Base-by-base conservation (phyloP, 2,113 vertebrate species). In the Aramus guarauna region DNA sequence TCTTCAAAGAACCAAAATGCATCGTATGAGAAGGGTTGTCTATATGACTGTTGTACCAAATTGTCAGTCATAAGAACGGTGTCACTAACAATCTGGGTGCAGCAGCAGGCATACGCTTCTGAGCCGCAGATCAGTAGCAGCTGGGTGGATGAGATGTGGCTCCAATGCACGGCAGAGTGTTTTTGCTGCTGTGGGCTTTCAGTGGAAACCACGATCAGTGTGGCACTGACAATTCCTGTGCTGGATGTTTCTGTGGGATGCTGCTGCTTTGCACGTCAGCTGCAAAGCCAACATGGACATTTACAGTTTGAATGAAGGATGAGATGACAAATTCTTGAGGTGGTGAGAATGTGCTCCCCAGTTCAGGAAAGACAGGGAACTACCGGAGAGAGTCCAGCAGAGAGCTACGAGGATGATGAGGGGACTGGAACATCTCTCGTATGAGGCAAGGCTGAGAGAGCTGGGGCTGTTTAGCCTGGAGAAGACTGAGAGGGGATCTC, bases 241-340 rank as follows among this genome's bases (percentile, higher is more conserved):
- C 50, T 59, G 47, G 10, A 36, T 16, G 63, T 22, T 67, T 89
- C 76, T 56, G n/a, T 68, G 48, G 36, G 12, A 26, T 71, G 64
- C 19, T 6, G 1, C 52, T 39, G 43, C 36, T 81, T 81, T 93
- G 50, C 59, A 12, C 36, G 22, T 78, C 69, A 63, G 53, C 58
- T 91, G 45, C 45, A 50, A 30, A 64, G 62, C 0, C 0, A 78
- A 85, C 23, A 6, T 0, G 2, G 66, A 32, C 11, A 24, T 88
- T 88, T 55, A 13, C 86, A 43, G 75, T 77, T 92, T 94, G 63
- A 43, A 24, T 68, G 50, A 87, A 73, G 23, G 17, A 18, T 2
- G 13, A 89, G 45, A 41, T 75, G 29, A 64, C 53, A 41, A 69
- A 48, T 83, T 85, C 36, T 83, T 66, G 24, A 16, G 22, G 19